Percentiles rank a stretch among this genome's conserved stretches.
phyloP scores from a whole-genome alignment of 2,113 vertebrate genomes.

The Tapirus terrestris region DNA sequence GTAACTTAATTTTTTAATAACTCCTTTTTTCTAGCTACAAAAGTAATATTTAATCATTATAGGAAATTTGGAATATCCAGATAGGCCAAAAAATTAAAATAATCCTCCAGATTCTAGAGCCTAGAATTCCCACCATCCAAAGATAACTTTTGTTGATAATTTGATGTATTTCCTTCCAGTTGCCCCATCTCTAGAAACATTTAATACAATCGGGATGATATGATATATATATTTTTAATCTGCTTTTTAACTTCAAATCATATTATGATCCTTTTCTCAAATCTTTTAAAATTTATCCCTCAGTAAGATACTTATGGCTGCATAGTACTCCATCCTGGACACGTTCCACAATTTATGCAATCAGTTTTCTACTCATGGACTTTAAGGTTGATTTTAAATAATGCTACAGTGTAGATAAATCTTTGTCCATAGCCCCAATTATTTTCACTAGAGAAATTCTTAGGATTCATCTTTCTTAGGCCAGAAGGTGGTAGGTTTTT shows the following conservation, averaged over 20 bases:
- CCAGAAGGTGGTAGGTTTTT: neutral
- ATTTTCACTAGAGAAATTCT: neutral
- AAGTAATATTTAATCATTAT: neutral
- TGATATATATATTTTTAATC: neutral
- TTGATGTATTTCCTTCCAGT: neutral
- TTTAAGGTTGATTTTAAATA: neutral
- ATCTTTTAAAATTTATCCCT: neutral
- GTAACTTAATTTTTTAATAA: neutral
- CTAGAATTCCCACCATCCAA: neutral
- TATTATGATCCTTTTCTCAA: neutral
- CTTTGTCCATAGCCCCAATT: neutral
- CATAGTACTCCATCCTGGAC: neutral
- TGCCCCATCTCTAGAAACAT: neutral
- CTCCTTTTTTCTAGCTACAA: neutral
- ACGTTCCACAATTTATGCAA: neutral
- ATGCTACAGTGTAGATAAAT: neutral
- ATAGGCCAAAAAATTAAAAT: neutral
- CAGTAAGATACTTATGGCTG: neutral
- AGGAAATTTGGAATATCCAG: neutral
- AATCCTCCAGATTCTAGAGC: neutral
- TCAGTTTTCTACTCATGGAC: neutral
- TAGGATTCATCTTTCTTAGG: neutral
- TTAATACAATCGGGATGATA: neutral
- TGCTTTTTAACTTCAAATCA: neutral
- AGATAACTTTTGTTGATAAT: neutral